Evolutionary conservation across 2,797 vertebrate species (phyloP).

Genomic region (Zenarchopterus dispar): DNA sequence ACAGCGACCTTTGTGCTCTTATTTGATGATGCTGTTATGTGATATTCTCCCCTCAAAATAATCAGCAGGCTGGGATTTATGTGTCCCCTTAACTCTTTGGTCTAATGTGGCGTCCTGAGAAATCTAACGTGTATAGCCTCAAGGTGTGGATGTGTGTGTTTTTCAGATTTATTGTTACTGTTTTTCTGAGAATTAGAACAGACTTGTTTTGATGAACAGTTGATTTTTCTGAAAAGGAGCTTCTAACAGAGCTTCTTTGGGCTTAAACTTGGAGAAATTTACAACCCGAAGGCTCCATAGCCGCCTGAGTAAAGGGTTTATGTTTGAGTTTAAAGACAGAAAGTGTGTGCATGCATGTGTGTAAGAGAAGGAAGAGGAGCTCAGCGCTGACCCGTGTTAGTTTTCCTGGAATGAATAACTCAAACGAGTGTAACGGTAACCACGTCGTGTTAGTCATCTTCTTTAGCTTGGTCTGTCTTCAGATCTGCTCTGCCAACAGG

Average conservation of each 20-base stretch:
- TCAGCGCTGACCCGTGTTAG: slow-evolving; percentile 69
- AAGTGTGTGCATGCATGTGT: slow-evolving; percentile 30
- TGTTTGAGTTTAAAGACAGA: slow-evolving; percentile 34
- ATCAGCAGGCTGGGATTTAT: slow-evolving; percentile 74
- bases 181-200: slow-evolving; percentile 36
- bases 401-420: slow-evolving; percentile 80
- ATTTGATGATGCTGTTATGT: slow-evolving; percentile 85
- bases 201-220: slow-evolving; percentile 46
- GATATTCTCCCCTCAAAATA: slow-evolving; percentile 78
- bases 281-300: slow-evolving; percentile 33
- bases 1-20: slow-evolving; percentile 92
- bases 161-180: slow-evolving; percentile 30
- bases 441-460: slow-evolving; percentile 66
- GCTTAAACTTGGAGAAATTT: slow-evolving; percentile 32
- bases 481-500: slow-evolving; percentile 21
- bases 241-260: slow-evolving; percentile 25
- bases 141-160: slow-evolving; percentile 42
- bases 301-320: slow-evolving; percentile 52
- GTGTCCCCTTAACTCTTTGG: slow-evolving; percentile 42
- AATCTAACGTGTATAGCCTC: slow-evolving; percentile 38
- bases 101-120: slow-evolving; percentile 52
- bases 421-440: slow-evolving; percentile 60
- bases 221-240: slow-evolving; percentile 42
- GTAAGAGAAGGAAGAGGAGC: slow-evolving; percentile 7
- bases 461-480: slow-evolving; percentile 60